Evolutionary conservation across 2,888 invertebrate species (phyloP).

Genomic region (Esperia sulphurella): DNA sequence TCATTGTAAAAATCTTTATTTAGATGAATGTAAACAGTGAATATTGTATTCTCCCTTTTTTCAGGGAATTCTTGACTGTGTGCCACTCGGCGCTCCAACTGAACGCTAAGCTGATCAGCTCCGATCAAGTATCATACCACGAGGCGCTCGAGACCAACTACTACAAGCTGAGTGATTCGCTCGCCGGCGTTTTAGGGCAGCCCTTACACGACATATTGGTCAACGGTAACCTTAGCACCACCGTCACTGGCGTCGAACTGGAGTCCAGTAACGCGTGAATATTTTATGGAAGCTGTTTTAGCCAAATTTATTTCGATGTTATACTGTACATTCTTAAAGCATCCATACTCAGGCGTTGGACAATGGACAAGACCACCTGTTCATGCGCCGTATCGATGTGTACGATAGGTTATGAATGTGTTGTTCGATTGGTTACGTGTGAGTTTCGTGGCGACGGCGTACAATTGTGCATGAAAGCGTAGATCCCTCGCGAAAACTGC

Average conservation of each 20-base stretch:
- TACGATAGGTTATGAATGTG: too few species aligned
- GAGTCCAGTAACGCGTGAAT: conserved; percentile 89
- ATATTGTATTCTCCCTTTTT: conserved; percentile 21
- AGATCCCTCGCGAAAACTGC: too few species aligned
- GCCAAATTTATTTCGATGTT: too few species aligned
- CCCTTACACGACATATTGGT: conserved; percentile 82
- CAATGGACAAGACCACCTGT: too few species aligned
- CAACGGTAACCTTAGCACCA: conserved; percentile 89
- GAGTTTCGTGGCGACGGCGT: too few species aligned
- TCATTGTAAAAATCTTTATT: too few species aligned
- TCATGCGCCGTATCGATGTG: too few species aligned
- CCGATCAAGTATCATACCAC: conserved; percentile 96
- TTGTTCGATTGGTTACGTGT: too few species aligned
- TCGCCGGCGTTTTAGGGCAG: conserved; percentile 87
- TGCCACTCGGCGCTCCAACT: conserved; percentile 94
- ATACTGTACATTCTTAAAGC: too few species aligned
- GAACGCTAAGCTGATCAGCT: conserved; percentile 91
- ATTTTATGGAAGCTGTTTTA: background rate
- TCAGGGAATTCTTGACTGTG: conserved; percentile 93
- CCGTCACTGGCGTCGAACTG: conserved; percentile 88
- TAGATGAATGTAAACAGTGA: too few species aligned
- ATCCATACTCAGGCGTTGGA: too few species aligned
- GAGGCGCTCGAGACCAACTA: conserved; percentile 92
- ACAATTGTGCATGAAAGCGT: too few species aligned
- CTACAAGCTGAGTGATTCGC: conserved; percentile 88